These are phyloP conservation scores for Omphaloscelis lunosa DNA, from an alignment of 2,888 invertebrate genomes.

Conservation along the genomic window DNA sequence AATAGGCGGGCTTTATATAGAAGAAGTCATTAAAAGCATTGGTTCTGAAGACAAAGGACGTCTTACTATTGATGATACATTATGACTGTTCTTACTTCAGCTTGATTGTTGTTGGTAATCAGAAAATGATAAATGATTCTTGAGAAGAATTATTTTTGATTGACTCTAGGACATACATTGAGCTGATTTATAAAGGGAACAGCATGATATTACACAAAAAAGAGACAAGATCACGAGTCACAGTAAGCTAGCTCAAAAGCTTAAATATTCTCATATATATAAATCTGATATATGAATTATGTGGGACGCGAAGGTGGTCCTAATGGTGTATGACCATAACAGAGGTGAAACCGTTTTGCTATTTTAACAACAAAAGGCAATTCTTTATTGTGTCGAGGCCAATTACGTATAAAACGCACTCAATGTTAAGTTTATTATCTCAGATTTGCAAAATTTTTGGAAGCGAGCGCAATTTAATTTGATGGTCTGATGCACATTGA, in stretches of 20 bases:
- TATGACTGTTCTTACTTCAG: background rate
- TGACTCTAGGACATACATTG: background rate
- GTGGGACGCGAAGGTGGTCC: conserved; percentile 39
- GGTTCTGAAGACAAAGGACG: background rate
- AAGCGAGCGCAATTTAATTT: conserved; percentile 41
- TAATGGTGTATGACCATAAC: conserved; percentile 55
- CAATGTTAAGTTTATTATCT: conserved; percentile 44
- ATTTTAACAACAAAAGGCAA: conserved; percentile 61
- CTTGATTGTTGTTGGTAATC: background rate
- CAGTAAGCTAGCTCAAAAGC: background rate
- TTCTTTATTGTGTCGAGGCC: conserved; percentile 66
- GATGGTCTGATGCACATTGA: conserved; percentile 33
- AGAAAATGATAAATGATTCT: conserved; percentile 1
- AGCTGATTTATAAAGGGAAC: background rate
- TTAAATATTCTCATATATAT: conserved; percentile 24
- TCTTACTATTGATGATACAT: background rate
- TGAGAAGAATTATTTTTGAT: background rate
- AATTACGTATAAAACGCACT: conserved; percentile 56
- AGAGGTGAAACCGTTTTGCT: conserved; percentile 52
- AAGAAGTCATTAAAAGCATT: conserved; percentile 4
- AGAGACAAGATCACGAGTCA: background rate
- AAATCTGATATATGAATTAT: conserved; percentile 35
- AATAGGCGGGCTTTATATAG: no score
- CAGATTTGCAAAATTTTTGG: conserved; percentile 48
- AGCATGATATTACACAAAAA: background rate